These are phyloP conservation scores for Zophobas morio DNA, from an alignment of 1,140 invertebrate genomes.

Conservation along the genomic window DNA sequence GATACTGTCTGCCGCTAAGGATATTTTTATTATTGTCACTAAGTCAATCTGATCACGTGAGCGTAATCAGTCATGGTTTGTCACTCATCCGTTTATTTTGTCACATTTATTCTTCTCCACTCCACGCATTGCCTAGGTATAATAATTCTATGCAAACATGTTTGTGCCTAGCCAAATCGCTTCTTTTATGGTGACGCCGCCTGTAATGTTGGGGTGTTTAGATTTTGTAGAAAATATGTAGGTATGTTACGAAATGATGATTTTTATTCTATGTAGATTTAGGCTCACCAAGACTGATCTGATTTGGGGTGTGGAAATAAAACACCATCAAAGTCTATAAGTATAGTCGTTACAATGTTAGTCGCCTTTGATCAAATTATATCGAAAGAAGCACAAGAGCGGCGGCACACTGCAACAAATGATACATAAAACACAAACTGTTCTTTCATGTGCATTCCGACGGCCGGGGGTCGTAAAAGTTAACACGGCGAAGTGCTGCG, in stretches of 20 bases:
- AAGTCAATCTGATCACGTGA: slow-evolving; percentile 43
- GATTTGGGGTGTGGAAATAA: slow-evolving; percentile 38
- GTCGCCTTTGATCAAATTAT: slow-evolving; percentile 55
- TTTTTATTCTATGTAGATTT: not conserved
- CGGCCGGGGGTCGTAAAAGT: slow-evolving; percentile 42
- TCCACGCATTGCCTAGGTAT: slow-evolving; percentile 1
- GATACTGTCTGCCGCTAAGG: slow-evolving; percentile 37
- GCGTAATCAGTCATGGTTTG: slow-evolving; percentile 50
- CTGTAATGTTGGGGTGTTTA: not conserved
- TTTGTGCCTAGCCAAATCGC: not conserved
- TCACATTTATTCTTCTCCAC: slow-evolving; percentile 13
- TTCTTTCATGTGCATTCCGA: slow-evolving; percentile 52
- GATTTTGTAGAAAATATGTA: not conserved
- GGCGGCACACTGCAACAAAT: slow-evolving; percentile 53
- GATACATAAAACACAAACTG: slow-evolving; percentile 55
- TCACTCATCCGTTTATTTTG: slow-evolving; percentile 44
- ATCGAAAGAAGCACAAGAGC: slow-evolving; percentile 14
- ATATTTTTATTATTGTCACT: slow-evolving; percentile 50
- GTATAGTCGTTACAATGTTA: slow-evolving; percentile 47
- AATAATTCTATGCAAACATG: not conserved
- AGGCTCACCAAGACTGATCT: slow-evolving; percentile 10
- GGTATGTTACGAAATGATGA: not conserved
- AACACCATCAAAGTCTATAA: slow-evolving; percentile 51
- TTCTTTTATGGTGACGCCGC: slow-evolving; percentile 5
- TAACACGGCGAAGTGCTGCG: slow-evolving; percentile 46